Evolutionary conservation across 37 sponge, comb jelly and placozoan species (phyloP), one percentile per base, ranked within the genome.

Genomic region (Corticium candelabrum): DNA sequence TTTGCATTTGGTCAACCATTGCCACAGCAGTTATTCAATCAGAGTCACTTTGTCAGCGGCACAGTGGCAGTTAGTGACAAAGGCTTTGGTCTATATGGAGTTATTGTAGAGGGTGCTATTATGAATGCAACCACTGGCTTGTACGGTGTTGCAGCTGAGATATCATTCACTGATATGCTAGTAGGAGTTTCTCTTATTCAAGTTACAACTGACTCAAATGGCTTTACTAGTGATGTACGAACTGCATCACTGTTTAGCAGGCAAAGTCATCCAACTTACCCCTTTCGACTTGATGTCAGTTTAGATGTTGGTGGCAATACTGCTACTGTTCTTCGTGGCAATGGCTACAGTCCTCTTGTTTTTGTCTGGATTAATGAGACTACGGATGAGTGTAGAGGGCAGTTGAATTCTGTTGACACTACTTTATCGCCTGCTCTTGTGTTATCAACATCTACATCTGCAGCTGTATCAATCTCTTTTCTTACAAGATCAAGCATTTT

Each of bases 171-270:
- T 37, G 32, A 39, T 21, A 67, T 71, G 1, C 21, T 56, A 32
- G 37, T 90, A 39, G 90, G 90, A 74, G 11, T 90, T 1, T 83
- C 90, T 37, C 81, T 81, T 1, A 74, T 90, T n/a, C 90, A 84
- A 30, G 82, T 90, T 15, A 84, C 84, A 29, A 79, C 83, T 76
- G 84, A 87, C 34, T 40, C 11, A 35, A 11, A 33, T 0, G 81
- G 74, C 1, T 32, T 31, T 1, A 80, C 88, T 29, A 76, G 76
- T 0, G 27, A 75, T 27, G 73, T 80, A 56, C 50, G 88, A 39
- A 57, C 67, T 21, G 62, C 62, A 27, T 50, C 62, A 27, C 11
- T 50, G 62, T 50, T 50, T 50, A 21, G 62, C 11, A 50, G 62
- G 62, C 62, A 50, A 50, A 50, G 62, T 50, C 21, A 11, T 11